A percentile compares a stretch with the other conserved stretches of the same genome.
These are phyloP conservation scores for Zoanthus solanderi DNA, from an alignment of 92 coral and sea anemone species.

Conservation along the genomic window DNA sequence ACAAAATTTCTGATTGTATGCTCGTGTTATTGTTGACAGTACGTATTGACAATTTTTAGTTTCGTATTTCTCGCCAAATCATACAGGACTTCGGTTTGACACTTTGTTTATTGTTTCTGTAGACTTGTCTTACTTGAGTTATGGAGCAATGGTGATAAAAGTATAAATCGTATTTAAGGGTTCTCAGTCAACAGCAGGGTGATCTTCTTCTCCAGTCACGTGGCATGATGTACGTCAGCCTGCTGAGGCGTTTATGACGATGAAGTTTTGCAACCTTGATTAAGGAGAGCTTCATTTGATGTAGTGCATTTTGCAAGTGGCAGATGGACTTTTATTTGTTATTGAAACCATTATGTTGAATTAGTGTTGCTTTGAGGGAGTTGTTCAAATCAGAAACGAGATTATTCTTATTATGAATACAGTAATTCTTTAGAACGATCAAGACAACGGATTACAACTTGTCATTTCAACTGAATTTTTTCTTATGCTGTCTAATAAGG, in stretches of 20 bases:
- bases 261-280: slow-evolving; percentile 41
- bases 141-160: neutral
- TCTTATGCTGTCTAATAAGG: too few species aligned
- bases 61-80: neutral
- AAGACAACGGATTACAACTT: too few species aligned
- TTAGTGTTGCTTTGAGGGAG: too few species aligned
- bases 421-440: too few species aligned
- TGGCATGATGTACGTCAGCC: slow-evolving; percentile 35
- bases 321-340: too few species aligned
- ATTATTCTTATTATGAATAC: too few species aligned
- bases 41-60: neutral
- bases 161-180: slow-evolving; percentile 12
- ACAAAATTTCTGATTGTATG: too few species aligned
- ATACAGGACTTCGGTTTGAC: too few species aligned
- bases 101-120: neutral
- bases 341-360: too few species aligned
- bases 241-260: slow-evolving; percentile 17
- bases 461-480: too few species aligned
- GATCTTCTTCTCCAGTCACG: slow-evolving; percentile 13
- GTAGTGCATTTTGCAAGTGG: slow-evolving; percentile 16
- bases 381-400: too few species aligned
- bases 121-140: neutral
- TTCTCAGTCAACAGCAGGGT: slow-evolving; percentile 41
- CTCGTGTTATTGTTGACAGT: too few species aligned
- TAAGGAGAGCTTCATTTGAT: slow-evolving; percentile 43